Evolutionary conservation across 1,140 invertebrate genomes (phyloP), one percentile per base, ranked within the genome.

Genomic region (Papilio xuthus): DNA sequence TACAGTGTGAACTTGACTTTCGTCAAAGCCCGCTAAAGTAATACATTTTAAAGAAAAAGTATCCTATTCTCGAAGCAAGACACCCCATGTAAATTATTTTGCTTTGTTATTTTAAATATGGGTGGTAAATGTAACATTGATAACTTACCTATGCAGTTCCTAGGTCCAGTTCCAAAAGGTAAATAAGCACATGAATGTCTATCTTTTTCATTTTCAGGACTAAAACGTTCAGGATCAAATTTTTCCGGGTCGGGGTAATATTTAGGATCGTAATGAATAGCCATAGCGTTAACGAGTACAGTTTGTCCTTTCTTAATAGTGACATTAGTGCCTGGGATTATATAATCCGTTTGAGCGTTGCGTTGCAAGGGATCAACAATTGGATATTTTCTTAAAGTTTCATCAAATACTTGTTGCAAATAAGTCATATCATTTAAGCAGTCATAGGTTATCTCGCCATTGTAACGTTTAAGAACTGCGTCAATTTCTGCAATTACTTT

Each of bases 321-420:
- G 1, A 94, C 82, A 47, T 94, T 87, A 0, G 89, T 93, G 0
- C 92, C 91, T 10, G 93, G 85, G 37, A 96, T 86, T 78, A 92
- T 94, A 79, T 95, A 96, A 50, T 94, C 88, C 76, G 90, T 87
- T 67, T 89, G 92, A 2, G 94, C 93, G 28, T 90, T 89, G 47
- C 96, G 90, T 82, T 94, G 86, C 3, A 96, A 78, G 12, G 94
- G 84, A 0, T 94, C 87, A 41, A 94, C 93, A 0, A 95, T 93
- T 2, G 95, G 94, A 84, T 95, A 95, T 79, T 94, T 91, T 3
- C 96, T 89, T 53, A 96, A 85, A 4, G 95, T 95, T 90, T 95
- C 82, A 74, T 80, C 70, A 12, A 84, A 79, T 13, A 81, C 82
- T 83, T 81, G 80, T 7, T 81, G 78, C 41, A 95, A 82, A 78